Percentiles rank a stretch among this genome's conserved stretches.
Evolutionary conservation across 2,888 invertebrate species (phyloP).

Genomic region (Drosophila subsilvestris): DNA sequence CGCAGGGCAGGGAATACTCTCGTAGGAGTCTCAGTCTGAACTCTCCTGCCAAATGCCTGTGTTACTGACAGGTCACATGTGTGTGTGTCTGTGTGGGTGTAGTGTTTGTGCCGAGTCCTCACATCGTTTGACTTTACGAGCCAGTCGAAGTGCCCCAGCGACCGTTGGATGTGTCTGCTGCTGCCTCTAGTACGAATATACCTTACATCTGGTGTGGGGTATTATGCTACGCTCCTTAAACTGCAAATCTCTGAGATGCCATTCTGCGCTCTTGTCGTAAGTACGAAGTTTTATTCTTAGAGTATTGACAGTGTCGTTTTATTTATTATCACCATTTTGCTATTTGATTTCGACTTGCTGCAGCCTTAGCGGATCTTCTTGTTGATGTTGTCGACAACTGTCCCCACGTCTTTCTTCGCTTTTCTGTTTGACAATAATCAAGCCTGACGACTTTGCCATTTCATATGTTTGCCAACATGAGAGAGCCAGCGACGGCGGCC

Average conservation of each 20-base stretch:
- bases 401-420: conserved; percentile 48
- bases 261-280: neutral
- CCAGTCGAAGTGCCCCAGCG: conserved; percentile 33
- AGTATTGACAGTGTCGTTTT: neutral
- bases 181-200: neutral
- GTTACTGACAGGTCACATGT: conserved; percentile 74
- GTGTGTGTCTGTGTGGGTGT: conserved; percentile 23
- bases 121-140: conserved; percentile 52
- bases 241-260: neutral
- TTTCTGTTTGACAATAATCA: conserved; percentile 74
- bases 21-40: conserved; percentile 7
- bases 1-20: conserved; percentile 7
- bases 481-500: conserved; percentile 39
- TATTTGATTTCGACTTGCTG: conserved; percentile 17
- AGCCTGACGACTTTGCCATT: conserved; percentile 49
- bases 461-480: conserved; percentile 60
- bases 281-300: neutral
- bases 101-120: conserved; percentile 34
- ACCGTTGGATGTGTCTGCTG: conserved; percentile 30
- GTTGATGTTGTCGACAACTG: conserved; percentile 35
- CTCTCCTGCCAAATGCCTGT: conserved; percentile 51
- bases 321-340: neutral
- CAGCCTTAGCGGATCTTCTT: conserved; percentile 13
- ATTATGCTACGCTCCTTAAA: neutral
- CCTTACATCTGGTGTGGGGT: conserved; percentile 11